Evolutionary conservation across 1,140 invertebrate genomes (phyloP).

Genomic region (Phenacoccus solenopsis): DNA sequence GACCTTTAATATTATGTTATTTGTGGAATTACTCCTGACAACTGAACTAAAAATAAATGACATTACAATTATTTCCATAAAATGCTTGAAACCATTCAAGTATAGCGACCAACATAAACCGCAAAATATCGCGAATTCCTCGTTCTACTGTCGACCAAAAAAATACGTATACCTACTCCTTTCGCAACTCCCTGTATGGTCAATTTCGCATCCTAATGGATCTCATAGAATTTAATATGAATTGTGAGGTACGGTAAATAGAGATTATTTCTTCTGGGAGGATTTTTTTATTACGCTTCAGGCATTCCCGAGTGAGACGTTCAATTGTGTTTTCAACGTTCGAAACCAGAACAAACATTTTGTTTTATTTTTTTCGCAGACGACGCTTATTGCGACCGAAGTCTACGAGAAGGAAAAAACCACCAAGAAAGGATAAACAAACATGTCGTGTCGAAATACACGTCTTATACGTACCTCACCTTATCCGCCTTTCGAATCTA

Average conservation of each 20-base stretch:
- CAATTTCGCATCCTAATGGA: slow-evolving; percentile 1
- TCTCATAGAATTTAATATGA: not conserved
- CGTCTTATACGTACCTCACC: too few species aligned
- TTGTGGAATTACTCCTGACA: too few species aligned
- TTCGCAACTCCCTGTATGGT: not conserved
- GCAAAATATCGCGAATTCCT: too few species aligned
- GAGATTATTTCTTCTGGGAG: not conserved
- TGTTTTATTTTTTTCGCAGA: not conserved
- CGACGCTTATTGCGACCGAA: not conserved
- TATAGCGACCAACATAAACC: too few species aligned
- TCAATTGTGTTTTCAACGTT: not conserved
- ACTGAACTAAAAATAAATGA: too few species aligned
- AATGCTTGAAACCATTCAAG: too few species aligned
- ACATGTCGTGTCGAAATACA: not conserved
- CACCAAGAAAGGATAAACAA: not conserved
- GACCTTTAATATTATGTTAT: too few species aligned
- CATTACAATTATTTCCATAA: too few species aligned
- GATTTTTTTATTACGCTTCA: not conserved
- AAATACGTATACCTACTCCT: too few species aligned
- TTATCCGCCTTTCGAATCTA: too few species aligned
- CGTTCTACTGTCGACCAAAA: too few species aligned
- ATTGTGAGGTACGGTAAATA: not conserved
- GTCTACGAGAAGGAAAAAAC: not conserved
- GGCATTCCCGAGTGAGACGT: not conserved
- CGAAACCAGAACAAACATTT: not conserved